Percentiles rank a stretch among this genome's conserved stretches.
phyloP scores from a whole-genome alignment of 2,888 invertebrate genomes.

The Empis stercorea region DNA sequence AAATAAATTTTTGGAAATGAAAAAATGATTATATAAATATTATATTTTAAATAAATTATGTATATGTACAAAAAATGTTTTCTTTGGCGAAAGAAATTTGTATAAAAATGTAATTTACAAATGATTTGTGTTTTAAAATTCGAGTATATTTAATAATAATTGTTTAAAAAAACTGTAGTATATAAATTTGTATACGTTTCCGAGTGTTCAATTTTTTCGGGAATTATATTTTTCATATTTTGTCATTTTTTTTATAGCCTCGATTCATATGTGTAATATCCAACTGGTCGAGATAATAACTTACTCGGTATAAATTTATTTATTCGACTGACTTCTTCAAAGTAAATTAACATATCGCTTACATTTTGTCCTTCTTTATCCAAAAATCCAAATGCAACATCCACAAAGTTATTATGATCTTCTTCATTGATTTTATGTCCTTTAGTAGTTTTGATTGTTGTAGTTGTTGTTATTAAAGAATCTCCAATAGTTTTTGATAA shows the following conservation, averaged over 20 bases:
- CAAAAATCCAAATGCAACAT: slow-evolving; percentile 55
- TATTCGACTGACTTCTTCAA: slow-evolving; percentile 30
- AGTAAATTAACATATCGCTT: slow-evolving; percentile 34
- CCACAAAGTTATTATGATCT: slow-evolving; percentile 49
- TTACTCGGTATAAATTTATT: slow-evolving; percentile 31
- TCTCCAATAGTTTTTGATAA: slow-evolving; percentile 38
- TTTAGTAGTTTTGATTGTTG: slow-evolving; percentile 9
- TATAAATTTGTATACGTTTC: background rate
- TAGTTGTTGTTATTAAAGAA: slow-evolving; percentile 37
- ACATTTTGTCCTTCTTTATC: slow-evolving; percentile 40
- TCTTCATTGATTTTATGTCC: slow-evolving; percentile 30
- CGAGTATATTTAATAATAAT: too few species aligned
- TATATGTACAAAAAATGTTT: too few species aligned
- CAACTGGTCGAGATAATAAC: slow-evolving; percentile 33
- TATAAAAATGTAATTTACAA: too few species aligned
- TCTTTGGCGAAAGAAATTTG: too few species aligned
- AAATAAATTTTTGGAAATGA: too few species aligned
- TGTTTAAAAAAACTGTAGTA: background rate
- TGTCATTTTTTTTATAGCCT: slow-evolving; percentile 13
- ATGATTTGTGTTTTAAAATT: too few species aligned
- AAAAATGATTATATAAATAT: too few species aligned
- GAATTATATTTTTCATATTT: background rate
- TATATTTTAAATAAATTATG: too few species aligned
- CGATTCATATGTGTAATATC: slow-evolving; percentile 18
- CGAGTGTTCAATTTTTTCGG: background rate